phyloP scores from a whole-genome alignment of 1,140 invertebrate species.

The Drosophila insularis region DNA sequence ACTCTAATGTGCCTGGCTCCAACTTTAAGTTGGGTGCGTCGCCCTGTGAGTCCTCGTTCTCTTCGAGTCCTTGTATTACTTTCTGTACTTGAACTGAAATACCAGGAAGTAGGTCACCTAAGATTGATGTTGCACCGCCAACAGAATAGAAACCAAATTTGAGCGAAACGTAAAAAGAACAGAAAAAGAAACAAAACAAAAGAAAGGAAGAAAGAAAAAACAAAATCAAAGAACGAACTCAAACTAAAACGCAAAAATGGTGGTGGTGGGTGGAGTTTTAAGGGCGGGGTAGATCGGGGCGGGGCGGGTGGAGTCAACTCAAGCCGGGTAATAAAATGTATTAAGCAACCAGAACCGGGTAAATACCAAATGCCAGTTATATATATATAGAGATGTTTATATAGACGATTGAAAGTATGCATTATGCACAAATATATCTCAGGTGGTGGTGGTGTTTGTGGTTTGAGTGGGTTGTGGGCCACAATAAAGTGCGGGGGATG shows the following conservation, averaged over 20 bases:
- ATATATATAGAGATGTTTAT: background rate
- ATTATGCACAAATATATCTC: conserved; percentile 18
- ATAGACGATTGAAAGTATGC: conserved; percentile 3
- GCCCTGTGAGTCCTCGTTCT: conserved; percentile 81
- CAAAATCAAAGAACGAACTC: conserved; percentile 48
- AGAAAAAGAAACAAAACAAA: conserved; percentile 62
- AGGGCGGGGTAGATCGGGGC: background rate
- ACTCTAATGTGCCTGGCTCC: conserved; percentile 82
- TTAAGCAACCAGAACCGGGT: conserved; percentile 66
- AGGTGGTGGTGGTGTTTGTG: conserved; percentile 2
- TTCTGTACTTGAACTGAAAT: conserved; percentile 83
- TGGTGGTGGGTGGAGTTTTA: too few relatives aligned
- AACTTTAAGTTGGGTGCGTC: conserved; percentile 81
- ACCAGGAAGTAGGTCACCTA: conserved; percentile 82
- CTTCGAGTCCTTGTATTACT: conserved; percentile 82
- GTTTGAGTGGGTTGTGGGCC: conserved; percentile 22
- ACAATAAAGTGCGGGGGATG: conserved; percentile 21
- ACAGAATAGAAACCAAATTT: conserved; percentile 77
- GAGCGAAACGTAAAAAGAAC: conserved; percentile 63
- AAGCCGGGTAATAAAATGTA: conserved; percentile 25
- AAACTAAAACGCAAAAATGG: conserved; percentile 35
- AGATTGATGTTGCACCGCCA: conserved; percentile 76
- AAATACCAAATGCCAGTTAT: conserved; percentile 38
- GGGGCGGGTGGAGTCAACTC: conserved; percentile 6
- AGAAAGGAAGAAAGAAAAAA: conserved; percentile 36